Base-by-base conservation (phyloP, 2,113 vertebrate species). In the Lipophrys pholis region DNA sequence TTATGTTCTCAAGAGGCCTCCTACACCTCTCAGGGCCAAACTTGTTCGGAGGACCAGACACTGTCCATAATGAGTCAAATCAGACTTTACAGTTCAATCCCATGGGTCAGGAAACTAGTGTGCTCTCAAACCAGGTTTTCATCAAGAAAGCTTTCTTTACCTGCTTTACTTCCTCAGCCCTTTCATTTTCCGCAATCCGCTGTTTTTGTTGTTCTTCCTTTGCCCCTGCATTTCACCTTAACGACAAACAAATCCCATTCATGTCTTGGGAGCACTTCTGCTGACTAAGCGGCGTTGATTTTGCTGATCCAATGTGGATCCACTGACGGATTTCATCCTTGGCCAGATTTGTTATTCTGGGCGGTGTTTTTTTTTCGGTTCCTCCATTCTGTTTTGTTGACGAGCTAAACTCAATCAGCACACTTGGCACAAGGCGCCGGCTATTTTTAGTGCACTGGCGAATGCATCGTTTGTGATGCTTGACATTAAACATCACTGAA, bases 271-370 rank as follows among this genome's bases (percentile, higher is more conserved):
- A 9, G 3, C 35, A 5, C 14, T 9, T 45, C 16, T 35, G 63
- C 57, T 56, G 56, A 53, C 51, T 67, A 62, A 60, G 16, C 64
- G 30, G 72, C 12, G 6, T 53, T 30, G 30, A 51, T 60, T 17
- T 39, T 57, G 14, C 51, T 14, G 15, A 30, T 50, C 16, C 70
- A 36, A 42, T 17, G 11, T 14, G 35, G 10, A 43, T 71, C 12
- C 45, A 9, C 66, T 9, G 16, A 43, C 65, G 54, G 5, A 52
- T 36, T 40, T 48, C 6, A 67, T 17, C 21, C 21, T 12, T 3
- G 36, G 21, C 49, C 9, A 1, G 2, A 30, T 53, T 45, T 36
- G 45, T 30, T 74, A 43, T n/a, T 45, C 43, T 67, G 35, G 2
- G 35, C 50, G n/a, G 9, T 10, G 39, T 55, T 52, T 69, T 67